Percentiles rank a stretch among this genome's conserved stretches.
phyloP scores from a whole-genome alignment of 2,888 invertebrate species.

The Toxonevra muliebris region DNA sequence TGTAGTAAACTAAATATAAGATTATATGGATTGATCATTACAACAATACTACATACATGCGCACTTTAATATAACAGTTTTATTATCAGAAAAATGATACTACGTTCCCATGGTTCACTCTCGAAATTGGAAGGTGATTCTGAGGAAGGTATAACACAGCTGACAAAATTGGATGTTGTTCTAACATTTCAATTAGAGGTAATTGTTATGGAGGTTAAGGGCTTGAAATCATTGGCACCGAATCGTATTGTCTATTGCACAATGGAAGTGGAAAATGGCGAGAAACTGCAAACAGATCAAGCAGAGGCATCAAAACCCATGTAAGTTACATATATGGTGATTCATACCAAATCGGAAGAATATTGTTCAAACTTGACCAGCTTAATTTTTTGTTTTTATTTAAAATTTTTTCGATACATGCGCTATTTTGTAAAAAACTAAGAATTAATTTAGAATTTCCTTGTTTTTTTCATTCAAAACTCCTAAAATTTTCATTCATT shows the following conservation, averaged over 20 bases:
- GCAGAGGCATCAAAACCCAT: constrained; percentile 99
- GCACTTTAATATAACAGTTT: too few relatives aligned
- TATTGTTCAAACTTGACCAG: too few relatives aligned
- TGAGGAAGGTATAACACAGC: constrained; percentile 93
- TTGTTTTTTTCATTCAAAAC: too few relatives aligned
- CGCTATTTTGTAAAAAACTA: too few relatives aligned
- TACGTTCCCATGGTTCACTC: constrained; percentile 90
- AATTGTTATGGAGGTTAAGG: constrained; percentile 99
- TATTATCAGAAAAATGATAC: constrained; percentile 61
- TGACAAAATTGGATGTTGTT: constrained; percentile 98
- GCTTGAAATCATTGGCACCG: constrained; percentile 93
- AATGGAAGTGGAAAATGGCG: constrained; percentile 99
- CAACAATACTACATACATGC: too few relatives aligned
- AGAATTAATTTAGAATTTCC: too few relatives aligned
- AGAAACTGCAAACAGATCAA: constrained; percentile 98
- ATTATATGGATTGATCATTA: too few relatives aligned
- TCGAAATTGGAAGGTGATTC: constrained; percentile 93
- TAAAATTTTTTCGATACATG: too few relatives aligned
- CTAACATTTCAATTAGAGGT: constrained; percentile 97
- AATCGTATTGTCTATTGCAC: constrained; percentile 99
- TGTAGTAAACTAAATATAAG: too few relatives aligned
- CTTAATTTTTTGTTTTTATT: too few relatives aligned
- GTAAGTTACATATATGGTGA: constrained; percentile 67
- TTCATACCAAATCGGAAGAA: neutral
- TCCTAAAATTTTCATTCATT: too few relatives aligned